Conservation (phyloP, 2,888 invertebrate genomes). For the Cryptocheilus praepositus region DNA sequence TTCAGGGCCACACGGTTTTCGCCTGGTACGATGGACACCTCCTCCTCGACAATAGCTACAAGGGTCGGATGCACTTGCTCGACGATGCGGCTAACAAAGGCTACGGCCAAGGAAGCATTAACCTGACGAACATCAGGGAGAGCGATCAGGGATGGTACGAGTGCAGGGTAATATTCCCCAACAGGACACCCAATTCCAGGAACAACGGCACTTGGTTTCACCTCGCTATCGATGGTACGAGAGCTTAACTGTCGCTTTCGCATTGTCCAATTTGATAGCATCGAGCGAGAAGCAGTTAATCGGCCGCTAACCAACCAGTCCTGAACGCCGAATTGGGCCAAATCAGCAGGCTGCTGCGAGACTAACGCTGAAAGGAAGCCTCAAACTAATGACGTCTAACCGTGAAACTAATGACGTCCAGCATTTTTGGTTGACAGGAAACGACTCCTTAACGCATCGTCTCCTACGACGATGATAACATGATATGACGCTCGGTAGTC, state of each 20-base stretch:
- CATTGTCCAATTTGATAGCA: constrained; percentile 22
- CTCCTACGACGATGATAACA: too few relatives aligned
- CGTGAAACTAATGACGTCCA: not conserved
- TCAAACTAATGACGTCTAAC: not conserved
- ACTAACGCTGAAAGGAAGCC: not conserved
- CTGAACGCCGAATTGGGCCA: too few relatives aligned
- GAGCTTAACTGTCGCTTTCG: constrained; percentile 1
- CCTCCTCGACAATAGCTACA: constrained; percentile 80
- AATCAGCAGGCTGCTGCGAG: not conserved
- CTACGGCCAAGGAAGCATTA: constrained; percentile 84
- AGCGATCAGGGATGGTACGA: constrained; percentile 95
- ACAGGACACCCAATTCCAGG: constrained; percentile 88
- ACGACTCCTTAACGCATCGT: too few relatives aligned
- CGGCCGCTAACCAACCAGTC: too few relatives aligned
- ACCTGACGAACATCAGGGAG: constrained; percentile 90
- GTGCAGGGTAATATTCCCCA: constrained; percentile 91
- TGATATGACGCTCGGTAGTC: too few relatives aligned
- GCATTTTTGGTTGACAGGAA: not conserved
- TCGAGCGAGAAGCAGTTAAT: too few relatives aligned
- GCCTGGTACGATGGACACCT: constrained; percentile 87
- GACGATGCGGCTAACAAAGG: constrained; percentile 78
- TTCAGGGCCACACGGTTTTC: constrained; percentile 86
- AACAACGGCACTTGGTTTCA: constrained; percentile 94
- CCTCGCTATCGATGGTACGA: constrained; percentile 88
- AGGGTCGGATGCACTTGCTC: constrained; percentile 83